Evolutionary conservation across 1,140 invertebrate genomes (phyloP).

Genomic region (Panagrolaimus sp.): DNA sequence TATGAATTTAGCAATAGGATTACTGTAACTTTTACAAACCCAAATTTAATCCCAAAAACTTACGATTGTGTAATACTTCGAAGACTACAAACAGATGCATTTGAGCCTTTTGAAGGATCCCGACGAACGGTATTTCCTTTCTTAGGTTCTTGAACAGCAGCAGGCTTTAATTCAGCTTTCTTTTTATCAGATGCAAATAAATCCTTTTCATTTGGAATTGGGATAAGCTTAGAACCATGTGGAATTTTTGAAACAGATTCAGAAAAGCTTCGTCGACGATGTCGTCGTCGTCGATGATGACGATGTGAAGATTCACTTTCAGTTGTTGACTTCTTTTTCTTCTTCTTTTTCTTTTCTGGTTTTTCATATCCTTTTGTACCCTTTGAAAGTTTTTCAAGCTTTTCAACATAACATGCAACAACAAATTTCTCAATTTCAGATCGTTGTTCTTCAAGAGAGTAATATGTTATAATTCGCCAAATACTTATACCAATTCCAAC

Average conservation of each 20-base stretch:
- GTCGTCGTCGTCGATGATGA: background rate
- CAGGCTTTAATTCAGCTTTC: background rate
- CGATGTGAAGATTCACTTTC: background rate
- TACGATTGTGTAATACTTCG: background rate
- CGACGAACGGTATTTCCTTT: no score
- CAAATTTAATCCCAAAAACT: conserved; percentile 9
- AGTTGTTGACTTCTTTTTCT: background rate
- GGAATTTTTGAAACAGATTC: background rate
- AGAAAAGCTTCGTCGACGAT: background rate
- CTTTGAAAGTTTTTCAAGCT: conserved; percentile 5
- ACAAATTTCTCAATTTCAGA: conserved; percentile 13
- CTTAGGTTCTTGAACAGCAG: background rate
- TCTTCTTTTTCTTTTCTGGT: background rate
- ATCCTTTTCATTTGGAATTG: conserved; percentile 7
- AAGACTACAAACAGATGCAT: conserved; percentile 14
- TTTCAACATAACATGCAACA: conserved; percentile 14
- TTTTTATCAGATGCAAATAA: conserved; percentile 9
- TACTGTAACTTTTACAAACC: background rate
- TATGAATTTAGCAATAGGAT: no score
- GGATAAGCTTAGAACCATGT: conserved; percentile 5
- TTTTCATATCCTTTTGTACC: background rate
- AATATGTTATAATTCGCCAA: background rate
- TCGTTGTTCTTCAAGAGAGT: background rate
- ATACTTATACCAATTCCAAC: background rate
- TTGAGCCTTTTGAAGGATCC: background rate